A percentile compares a stretch with the other conserved stretches of the same genome.
phyloP scores from a whole-genome alignment of 1,140 invertebrate genomes.

The Branchinecta lindahli region DNA sequence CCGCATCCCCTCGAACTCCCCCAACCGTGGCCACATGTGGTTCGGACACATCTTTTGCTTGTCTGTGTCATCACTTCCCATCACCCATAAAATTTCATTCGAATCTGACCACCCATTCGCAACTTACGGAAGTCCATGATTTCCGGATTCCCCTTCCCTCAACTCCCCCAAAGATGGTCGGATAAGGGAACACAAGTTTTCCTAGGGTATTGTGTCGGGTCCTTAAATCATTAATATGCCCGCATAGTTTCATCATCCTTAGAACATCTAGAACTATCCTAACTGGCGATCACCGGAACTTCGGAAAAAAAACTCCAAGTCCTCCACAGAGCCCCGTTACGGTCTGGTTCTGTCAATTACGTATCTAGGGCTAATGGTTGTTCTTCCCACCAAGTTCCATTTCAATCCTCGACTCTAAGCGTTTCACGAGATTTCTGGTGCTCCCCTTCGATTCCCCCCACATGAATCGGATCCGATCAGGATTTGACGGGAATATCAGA shows the following conservation, averaged over 20 bases:
- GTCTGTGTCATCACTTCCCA: no score
- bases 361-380: slow-evolving; percentile 1
- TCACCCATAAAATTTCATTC: no score
- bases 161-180: slow-evolving; percentile 3
- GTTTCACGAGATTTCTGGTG: not conserved
- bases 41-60: no score
- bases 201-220: not conserved
- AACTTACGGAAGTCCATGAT: no score
- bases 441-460: slow-evolving; percentile 2
- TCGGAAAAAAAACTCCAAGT: not conserved
- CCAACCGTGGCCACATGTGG: no score
- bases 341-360: slow-evolving; percentile 1
- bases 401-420: not conserved
- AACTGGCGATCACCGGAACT: no score
- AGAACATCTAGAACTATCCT: not conserved
- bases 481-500: not conserved
- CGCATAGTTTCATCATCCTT: not conserved
- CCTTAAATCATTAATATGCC: no score
- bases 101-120: no score
- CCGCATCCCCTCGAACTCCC: no score
- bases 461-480: not conserved
- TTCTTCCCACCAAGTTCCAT: slow-evolving; percentile 1
- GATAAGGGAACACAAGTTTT: not conserved
- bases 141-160: slow-evolving; percentile 2
- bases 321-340: not conserved